phyloP scores from a whole-genome alignment of 2,888 invertebrate genomes.

The Ceratothoa steindachneri region DNA sequence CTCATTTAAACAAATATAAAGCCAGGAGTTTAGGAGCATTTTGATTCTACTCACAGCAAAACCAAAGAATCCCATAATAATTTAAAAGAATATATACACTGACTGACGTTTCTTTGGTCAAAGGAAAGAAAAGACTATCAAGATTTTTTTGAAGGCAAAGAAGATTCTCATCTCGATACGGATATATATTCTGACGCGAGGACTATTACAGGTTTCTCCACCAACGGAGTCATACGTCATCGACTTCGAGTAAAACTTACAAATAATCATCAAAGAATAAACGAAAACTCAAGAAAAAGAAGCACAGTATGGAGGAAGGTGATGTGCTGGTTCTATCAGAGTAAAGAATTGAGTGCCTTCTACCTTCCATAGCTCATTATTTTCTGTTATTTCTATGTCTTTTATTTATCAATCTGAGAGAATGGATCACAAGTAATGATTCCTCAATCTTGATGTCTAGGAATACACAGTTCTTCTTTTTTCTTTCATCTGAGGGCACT shows the following conservation, averaged over 20 bases:
- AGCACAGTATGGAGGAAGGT: conserved; percentile 79
- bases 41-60: conserved; percentile 54
- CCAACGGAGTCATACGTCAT: conserved; percentile 3
- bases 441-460: too few relatives aligned
- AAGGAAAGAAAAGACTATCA: conserved; percentile 53
- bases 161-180: conserved; percentile 29
- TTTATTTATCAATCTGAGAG: too few relatives aligned
- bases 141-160: conserved; percentile 32
- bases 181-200: conserved; percentile 46
- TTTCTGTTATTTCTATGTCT: too few relatives aligned
- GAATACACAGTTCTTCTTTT: too few relatives aligned
- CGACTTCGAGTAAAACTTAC: conserved; percentile 14
- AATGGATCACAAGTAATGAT: too few relatives aligned
- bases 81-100: conserved; percentile 57
- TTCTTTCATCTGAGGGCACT: too few relatives aligned
- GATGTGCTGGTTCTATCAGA: too few relatives aligned
- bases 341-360: too few relatives aligned
- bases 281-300: conserved; percentile 77
- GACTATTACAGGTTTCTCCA: conserved; percentile 34
- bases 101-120: conserved; percentile 58
- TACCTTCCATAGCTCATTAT: too few relatives aligned
- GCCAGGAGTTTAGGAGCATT: conserved; percentile 56
- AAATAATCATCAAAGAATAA: conserved; percentile 71
- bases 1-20: conserved; percentile 57
- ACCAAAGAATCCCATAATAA: conserved; percentile 57